Conservation (phyloP, 2,888 invertebrate species). For the Drosophila mimetica region DNA sequence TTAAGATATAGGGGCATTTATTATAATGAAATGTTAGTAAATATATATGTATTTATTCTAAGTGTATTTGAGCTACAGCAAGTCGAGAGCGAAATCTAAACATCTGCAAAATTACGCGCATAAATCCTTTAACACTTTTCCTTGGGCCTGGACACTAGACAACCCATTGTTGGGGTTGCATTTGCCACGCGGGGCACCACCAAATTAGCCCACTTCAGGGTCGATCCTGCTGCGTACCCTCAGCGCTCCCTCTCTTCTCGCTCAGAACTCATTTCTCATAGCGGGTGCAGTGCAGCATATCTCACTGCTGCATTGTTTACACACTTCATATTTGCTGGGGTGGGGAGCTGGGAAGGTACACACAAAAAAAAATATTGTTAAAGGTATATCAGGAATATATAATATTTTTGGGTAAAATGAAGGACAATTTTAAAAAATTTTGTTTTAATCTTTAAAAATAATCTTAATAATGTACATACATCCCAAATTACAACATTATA, state of each 20-base stretch:
- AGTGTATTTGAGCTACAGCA: conserved; percentile 12
- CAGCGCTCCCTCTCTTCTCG: conserved; percentile 1
- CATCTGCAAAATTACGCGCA: conserved; percentile 82
- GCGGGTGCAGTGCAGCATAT: conserved; percentile 61
- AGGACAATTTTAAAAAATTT: no score
- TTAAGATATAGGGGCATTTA: no score
- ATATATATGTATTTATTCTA: no score
- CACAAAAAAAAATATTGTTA: background rate
- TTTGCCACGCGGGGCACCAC: conserved; percentile 66
- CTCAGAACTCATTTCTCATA: conserved; percentile 41
- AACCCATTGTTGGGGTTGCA: conserved; percentile 62
- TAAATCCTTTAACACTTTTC: conserved; percentile 82
- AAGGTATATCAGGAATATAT: no score
- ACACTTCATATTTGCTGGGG: conserved; percentile 42
- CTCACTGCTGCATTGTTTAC: conserved; percentile 58
- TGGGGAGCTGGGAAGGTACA: background rate
- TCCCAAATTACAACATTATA: no score
- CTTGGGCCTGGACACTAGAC: conserved; percentile 46
- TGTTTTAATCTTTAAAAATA: no score
- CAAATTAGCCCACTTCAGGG: conserved; percentile 82
- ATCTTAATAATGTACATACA: no score
- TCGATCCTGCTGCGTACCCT: conserved; percentile 68
- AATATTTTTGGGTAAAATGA: no score
- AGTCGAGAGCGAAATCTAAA: conserved; percentile 72
- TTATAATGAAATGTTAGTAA: no score